phyloP scores from a whole-genome alignment of 2,797 vertebrate genomes.

The Sphaeramia orbicularis region DNA sequence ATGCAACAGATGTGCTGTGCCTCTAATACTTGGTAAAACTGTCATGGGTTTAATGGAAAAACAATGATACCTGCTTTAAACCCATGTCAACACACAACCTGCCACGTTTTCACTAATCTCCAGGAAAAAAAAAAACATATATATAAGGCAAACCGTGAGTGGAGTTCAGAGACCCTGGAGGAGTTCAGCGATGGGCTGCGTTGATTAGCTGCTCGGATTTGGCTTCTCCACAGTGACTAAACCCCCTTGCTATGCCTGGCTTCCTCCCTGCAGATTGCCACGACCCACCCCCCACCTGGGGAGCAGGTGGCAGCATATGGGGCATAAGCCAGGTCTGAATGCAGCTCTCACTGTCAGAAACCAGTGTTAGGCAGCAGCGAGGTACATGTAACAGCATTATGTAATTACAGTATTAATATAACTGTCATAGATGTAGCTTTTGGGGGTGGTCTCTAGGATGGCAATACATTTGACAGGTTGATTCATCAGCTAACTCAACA shows the following conservation, averaged over 20 bases:
- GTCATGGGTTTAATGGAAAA: conserved; percentile 26
- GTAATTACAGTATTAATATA: no score
- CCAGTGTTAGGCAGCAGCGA: no score
- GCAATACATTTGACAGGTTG: no score
- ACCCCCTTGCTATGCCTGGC: background rate
- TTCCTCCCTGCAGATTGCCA: conserved; percentile 8
- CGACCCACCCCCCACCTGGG: conserved; percentile 8
- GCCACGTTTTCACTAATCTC: conserved; percentile 1
- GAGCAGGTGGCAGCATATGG: conserved; percentile 47
- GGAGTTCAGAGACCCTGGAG: conserved; percentile 6
- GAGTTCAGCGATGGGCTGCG: background rate
- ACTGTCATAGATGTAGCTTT: no score
- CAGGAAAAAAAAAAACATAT: conserved; percentile 6
- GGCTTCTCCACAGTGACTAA: conserved; percentile 24
- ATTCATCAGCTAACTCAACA: no score
- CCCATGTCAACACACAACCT: background rate
- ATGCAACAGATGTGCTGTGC: conserved; percentile 40
- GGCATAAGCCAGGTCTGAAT: conserved; percentile 14
- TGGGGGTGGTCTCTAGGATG: no score
- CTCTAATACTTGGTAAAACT: conserved; percentile 26
- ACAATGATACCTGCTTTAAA: background rate
- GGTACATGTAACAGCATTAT: no score
- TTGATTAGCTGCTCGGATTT: conserved; percentile 19
- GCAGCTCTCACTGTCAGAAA: conserved; percentile 21
- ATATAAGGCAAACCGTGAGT: conserved; percentile 2